A percentile compares a stretch with the other conserved stretches of the same genome.
These are phyloP conservation scores for Orbicella faveolata DNA, from an alignment of 64 coral and sea anemone species.

Conservation along the genomic window DNA sequence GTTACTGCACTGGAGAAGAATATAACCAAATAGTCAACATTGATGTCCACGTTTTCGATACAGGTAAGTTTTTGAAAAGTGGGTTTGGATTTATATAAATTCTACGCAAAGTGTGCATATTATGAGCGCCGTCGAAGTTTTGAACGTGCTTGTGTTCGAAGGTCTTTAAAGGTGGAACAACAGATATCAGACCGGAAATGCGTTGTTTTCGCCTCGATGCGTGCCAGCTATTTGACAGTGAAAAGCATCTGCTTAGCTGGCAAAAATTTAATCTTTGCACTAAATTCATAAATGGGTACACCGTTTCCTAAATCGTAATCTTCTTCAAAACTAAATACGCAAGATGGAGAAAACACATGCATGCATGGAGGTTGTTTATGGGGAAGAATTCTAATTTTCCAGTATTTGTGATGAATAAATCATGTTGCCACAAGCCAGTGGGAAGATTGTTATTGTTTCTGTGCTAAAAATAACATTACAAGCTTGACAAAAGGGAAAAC, in stretches of 20 bases:
- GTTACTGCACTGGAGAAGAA: constrained; percentile 95
- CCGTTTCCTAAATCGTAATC: no score
- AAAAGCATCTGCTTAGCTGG: not conserved
- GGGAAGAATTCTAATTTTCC: not conserved
- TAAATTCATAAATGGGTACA: not conserved
- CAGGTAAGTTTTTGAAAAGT: constrained; percentile 50
- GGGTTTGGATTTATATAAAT: not conserved
- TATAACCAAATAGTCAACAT: constrained; percentile 86
- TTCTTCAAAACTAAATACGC: no score
- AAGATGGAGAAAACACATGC: not conserved
- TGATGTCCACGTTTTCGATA: constrained; percentile 95
- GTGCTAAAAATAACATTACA: not conserved
- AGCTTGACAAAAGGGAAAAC: not conserved
- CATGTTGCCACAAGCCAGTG: constrained; percentile 21
- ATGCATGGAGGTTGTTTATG: not conserved
- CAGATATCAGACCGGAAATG: constrained; percentile 27
- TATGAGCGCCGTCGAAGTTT: not conserved
- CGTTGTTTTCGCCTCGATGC: not conserved
- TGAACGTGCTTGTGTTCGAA: not conserved
- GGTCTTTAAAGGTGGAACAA: not conserved
- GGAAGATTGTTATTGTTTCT: constrained; percentile 16
- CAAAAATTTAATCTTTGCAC: not conserved
- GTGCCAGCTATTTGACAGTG: not conserved
- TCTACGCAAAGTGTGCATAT: not conserved
- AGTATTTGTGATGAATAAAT: constrained; percentile 33